Base-by-base conservation (phyloP, 2,888 invertebrate genomes). In the Podabrus alpinus region DNA sequence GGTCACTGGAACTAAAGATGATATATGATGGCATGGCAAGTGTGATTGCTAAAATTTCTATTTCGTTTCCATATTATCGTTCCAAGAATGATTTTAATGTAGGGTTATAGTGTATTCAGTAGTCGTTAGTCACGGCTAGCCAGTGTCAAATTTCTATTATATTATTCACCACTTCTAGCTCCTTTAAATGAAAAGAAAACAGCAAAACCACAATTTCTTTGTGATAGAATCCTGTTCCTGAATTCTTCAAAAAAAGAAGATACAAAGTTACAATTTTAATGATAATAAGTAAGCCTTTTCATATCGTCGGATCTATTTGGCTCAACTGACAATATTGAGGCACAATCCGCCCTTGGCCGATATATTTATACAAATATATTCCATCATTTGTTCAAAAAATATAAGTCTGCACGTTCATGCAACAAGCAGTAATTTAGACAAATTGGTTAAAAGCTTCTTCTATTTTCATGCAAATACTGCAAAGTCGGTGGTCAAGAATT, bases 21-120 rank as follows among this genome's bases (percentile, higher is more conserved):
- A 75, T 75, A 75, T 75, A 75, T 75, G 69, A 16, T 61, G 59
- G 71, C 59, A 75, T 72, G 4, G 19, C 19, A 19, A 61, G 71
- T 74, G 75, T 70, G 75, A 69, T 75, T 72, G 25, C 62, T 21
- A 4, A 59, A 62, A 72, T 72, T 72, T 75, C 75, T 75, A 72
- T 72, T 75, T 59, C 59, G 13, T 59, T 25, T 29, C 16, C 62
- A 68, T 59, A 69, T 68, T 73, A 68, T 69, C 16, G 68, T 64
- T 69, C 69, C 9, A 17, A 64, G 64, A 73, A 73, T 19, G 21
- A 64, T 19, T 75, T 66, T 69, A 72, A 75, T 75, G 69, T 72
- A 72, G 75, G 75, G 75, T 75, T 75, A 67, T 72, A 66, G 74
- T 59, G 61, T 69, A 72, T 61, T 60, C 62, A 19, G 62, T 69